Percentiles rank a stretch among this genome's conserved stretches.
phyloP scores from a whole-genome alignment of 2,797 vertebrate genomes.

The Anolis apletophallus region DNA sequence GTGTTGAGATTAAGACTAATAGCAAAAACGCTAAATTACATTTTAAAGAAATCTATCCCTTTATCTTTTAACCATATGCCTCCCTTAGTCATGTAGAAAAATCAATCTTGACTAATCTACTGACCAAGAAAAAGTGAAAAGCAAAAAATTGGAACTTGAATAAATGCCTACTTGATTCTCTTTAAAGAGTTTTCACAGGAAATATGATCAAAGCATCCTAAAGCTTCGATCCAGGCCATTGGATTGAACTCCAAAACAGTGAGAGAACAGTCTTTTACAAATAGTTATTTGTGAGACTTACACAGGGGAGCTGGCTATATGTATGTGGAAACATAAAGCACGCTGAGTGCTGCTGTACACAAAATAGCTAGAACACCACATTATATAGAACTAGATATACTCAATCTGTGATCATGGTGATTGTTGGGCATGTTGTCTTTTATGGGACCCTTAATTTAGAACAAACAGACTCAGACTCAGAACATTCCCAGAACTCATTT shows the following conservation, averaged over 20 bases:
- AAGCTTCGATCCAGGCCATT: slow-evolving; percentile 14
- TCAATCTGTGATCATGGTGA: not conserved
- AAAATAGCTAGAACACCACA: not conserved
- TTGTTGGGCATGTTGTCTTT: not conserved
- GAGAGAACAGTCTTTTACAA: not conserved
- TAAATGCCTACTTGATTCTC: slow-evolving; percentile 67
- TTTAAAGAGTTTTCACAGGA: slow-evolving; percentile 64
- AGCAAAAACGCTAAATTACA: slow-evolving; percentile 76
- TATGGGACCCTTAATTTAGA: not conserved
- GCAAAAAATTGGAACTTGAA: slow-evolving; percentile 54
- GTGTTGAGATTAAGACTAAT: slow-evolving; percentile 70
- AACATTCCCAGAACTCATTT: not conserved
- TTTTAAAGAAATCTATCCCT: slow-evolving; percentile 77
- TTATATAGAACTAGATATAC: not conserved
- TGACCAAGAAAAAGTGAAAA: slow-evolving; percentile 72
- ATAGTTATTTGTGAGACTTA: slow-evolving; percentile 16
- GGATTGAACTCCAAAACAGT: slow-evolving; percentile 29
- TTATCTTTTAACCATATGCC: slow-evolving; percentile 81
- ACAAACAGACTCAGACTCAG: not conserved
- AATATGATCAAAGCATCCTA: slow-evolving; percentile 42
- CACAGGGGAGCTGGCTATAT: not conserved
- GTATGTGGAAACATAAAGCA: slow-evolving; percentile 14
- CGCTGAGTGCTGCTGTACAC: not conserved
- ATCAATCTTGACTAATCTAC: slow-evolving; percentile 80
- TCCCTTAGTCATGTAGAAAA: slow-evolving; percentile 77